Evolutionary conservation across 1,140 invertebrate species (phyloP), one percentile per base, ranked within the genome.

Genomic region (Cyclina sinensis): DNA sequence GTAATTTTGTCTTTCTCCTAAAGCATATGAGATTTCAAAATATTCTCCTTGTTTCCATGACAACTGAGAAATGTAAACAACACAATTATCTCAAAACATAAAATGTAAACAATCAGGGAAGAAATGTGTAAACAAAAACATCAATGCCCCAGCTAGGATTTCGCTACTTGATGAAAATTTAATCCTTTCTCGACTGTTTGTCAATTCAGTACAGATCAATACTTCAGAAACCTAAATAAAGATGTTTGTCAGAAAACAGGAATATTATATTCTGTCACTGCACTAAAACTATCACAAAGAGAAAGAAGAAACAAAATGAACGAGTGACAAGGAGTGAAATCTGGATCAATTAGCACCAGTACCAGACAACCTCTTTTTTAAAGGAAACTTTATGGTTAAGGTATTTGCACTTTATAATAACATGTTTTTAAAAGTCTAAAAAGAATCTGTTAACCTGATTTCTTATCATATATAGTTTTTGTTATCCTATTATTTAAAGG

Each of bases 51-150:
- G 46, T 84, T 57, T 32, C 85, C 73, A 87, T 78, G 85, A 76
- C 76, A 87, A 87, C 85, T 21, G n/a, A 68, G 76, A 80, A 87
- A 87, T 87, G 85, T 87, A 79, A 87, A 87, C 85, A 79, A 80
- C 57, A 65, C 59, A 87, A 87, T 80, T 87, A 80, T 87, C 54
- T 51, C 54, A 87, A 87, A 87, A 87, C 70, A 79, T 59, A 87
- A 87, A 87, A 79, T 87, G 85, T 87, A 87, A 87, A 87, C 76
- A 87, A 79, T 14, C 24, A 14, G 21, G 21, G 46, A 37, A 65
- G 84, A 54, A 79, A 76, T 37, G 62, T 62, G 85, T 87, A 87
- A 48, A 87, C 76, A 87, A 79, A 86, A 87, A 79, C 62, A 80
- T 80, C 73, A 86, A 62, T 86, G 70, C 24, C 74, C 32, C 30